These are phyloP conservation scores for Trissolcus brochymenae DNA, from an alignment of 2,888 invertebrate species.

Conservation along the genomic window DNA sequence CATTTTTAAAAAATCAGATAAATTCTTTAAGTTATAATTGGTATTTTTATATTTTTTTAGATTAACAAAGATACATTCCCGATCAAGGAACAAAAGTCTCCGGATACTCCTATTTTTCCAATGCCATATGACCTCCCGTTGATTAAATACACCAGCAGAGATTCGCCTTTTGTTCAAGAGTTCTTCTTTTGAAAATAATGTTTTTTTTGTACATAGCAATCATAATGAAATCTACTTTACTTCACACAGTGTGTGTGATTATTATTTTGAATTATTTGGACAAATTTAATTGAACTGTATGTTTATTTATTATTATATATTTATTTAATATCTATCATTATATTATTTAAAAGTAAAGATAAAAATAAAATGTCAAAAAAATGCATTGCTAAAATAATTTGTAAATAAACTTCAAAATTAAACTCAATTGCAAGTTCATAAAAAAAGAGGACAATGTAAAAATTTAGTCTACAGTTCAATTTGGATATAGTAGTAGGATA, in stretches of 20 bases:
- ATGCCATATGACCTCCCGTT: conserved; percentile 91
- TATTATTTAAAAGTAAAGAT: no score
- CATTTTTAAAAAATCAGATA: no score
- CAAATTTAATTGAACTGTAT: neutral
- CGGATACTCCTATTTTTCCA: conserved; percentile 77
- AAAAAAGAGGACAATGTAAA: no score
- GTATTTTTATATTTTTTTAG: conserved; percentile 73
- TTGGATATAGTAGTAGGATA: no score
- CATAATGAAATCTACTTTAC: no score
- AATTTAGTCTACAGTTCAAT: no score
- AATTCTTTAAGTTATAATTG: neutral
- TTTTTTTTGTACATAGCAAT: neutral
- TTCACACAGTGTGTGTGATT: neutral
- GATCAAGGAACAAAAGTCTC: conserved; percentile 68
- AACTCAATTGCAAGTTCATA: no score
- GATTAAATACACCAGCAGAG: conserved; percentile 82
- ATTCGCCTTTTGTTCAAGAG: conserved; percentile 84
- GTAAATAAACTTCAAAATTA: no score
- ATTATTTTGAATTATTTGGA: neutral
- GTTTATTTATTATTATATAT: neutral
- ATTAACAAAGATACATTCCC: conserved; percentile 81
- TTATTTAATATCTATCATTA: no score
- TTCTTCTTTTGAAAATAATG: conserved; percentile 73
- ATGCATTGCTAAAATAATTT: no score
- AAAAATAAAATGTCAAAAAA: no score